These are phyloP conservation scores for Macrophya annulata DNA, from an alignment of 2,888 invertebrate genomes.

Conservation along the genomic window DNA sequence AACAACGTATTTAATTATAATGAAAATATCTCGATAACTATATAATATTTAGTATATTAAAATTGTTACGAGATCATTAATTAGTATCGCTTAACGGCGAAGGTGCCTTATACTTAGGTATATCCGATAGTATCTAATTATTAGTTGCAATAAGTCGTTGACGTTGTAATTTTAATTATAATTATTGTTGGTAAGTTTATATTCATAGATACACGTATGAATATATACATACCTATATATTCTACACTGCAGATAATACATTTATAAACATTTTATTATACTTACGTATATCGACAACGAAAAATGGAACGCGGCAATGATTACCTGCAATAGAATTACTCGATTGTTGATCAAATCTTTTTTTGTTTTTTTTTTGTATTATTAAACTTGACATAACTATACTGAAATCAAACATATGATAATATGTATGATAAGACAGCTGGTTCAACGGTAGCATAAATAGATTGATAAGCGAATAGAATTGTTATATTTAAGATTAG, in stretches of 20 bases:
- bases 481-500: not conserved
- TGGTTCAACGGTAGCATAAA: not conserved
- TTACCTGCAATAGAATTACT: not conserved
- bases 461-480: not conserved
- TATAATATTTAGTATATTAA: not conserved
- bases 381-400: not conserved
- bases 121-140: not conserved
- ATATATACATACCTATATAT: too few relatives aligned
- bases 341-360: not conserved
- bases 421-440: not conserved
- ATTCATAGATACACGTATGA: not conserved
- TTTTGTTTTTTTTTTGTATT: not conserved
- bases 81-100: conserved; percentile 10
- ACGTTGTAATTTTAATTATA: not conserved
- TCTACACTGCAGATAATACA: not conserved
- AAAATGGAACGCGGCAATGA: not conserved
- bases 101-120: not conserved
- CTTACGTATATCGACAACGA: not conserved
- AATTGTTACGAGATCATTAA: conserved; percentile 1
- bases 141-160: not conserved
- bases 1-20: not conserved
- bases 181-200: not conserved
- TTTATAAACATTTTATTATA: too few relatives aligned
- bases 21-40: not conserved
- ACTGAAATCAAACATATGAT: not conserved